Percentiles rank a stretch among this genome's conserved stretches.
Conservation (phyloP, 2,113 vertebrate species). For the Salminus brasiliensis region DNA sequence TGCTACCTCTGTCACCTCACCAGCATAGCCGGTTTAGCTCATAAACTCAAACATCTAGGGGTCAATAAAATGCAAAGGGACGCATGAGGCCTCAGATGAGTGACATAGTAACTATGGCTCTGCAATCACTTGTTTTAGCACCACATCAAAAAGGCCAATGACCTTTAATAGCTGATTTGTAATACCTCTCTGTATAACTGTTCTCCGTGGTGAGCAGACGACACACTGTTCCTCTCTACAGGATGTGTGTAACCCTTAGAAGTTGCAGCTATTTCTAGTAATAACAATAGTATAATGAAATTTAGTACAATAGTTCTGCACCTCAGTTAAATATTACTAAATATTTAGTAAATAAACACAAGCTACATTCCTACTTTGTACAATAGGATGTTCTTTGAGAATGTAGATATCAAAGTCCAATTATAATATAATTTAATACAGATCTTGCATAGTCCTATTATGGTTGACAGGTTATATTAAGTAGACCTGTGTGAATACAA, state of each 20-base stretch:
- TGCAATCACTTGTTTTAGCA: conserved; percentile 32
- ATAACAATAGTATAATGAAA: neutral
- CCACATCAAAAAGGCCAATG: conserved; percentile 28
- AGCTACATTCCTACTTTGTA: no score
- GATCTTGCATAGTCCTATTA: no score
- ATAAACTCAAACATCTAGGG: conserved; percentile 25
- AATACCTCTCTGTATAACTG: neutral
- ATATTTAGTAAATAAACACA: no score
- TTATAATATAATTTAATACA: no score
- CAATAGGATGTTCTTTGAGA: no score
- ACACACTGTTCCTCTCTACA: neutral
- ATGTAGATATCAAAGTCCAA: no score
- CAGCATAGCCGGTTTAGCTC: conserved; percentile 20
- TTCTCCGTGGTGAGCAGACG: neutral
- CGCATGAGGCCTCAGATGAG: conserved; percentile 19
- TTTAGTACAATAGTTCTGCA: no score
- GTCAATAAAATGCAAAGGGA: conserved; percentile 36
- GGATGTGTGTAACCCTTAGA: neutral
- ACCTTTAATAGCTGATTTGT: conserved; percentile 41
- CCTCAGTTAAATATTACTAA: no score
- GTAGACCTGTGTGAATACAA: no score
- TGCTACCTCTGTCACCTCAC: conserved; percentile 15
- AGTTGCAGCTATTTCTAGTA: neutral
- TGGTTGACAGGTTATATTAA: no score
- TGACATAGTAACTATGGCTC: conserved; percentile 29